A percentile compares a stretch with the other conserved stretches of the same genome.
Evolutionary conservation across 2,888 invertebrate species (phyloP).

Genomic region (Erebia aethiops): DNA sequence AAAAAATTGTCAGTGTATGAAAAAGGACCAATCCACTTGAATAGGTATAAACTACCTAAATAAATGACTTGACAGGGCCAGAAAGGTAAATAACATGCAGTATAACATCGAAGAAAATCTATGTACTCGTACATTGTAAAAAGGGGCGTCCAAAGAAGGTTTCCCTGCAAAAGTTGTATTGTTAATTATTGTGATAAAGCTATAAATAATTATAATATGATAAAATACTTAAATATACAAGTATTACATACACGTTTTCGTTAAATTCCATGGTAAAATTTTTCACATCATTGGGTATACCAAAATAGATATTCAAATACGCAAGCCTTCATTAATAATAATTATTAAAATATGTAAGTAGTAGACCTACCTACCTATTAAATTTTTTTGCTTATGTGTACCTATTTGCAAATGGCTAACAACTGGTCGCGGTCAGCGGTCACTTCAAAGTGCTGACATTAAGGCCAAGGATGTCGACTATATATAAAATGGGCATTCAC

Average conservation of each 20-base stretch:
- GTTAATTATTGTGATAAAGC: not conserved
- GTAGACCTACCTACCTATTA: conserved; percentile 32
- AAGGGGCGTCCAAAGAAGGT: not conserved
- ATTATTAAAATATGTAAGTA: conserved; percentile 9
- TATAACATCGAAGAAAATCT: too few species aligned
- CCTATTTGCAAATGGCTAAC: conserved; percentile 69
- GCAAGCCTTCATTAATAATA: conserved; percentile 35
- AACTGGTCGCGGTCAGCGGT: conserved; percentile 53
- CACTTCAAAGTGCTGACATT: conserved; percentile 71
- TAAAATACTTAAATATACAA: conserved; percentile 15
- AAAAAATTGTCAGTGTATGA: too few species aligned
- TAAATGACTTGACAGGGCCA: too few species aligned
- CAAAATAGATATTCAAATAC: too few species aligned
- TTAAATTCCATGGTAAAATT: conserved; percentile 26
- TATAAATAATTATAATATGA: not conserved
- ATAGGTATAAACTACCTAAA: too few species aligned
- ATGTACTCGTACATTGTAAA: too few species aligned
- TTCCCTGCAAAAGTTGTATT: not conserved
- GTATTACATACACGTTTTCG: conserved; percentile 15
- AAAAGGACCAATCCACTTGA: too few species aligned
- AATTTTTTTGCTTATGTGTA: conserved; percentile 44
- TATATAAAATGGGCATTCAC: conserved; percentile 70
- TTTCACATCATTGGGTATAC: conserved; percentile 24
- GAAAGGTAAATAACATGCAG: too few species aligned
- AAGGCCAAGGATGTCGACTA: conserved; percentile 69